Conservation (phyloP, 2,797 vertebrate species). For the Cottoperca gobio region DNA sequence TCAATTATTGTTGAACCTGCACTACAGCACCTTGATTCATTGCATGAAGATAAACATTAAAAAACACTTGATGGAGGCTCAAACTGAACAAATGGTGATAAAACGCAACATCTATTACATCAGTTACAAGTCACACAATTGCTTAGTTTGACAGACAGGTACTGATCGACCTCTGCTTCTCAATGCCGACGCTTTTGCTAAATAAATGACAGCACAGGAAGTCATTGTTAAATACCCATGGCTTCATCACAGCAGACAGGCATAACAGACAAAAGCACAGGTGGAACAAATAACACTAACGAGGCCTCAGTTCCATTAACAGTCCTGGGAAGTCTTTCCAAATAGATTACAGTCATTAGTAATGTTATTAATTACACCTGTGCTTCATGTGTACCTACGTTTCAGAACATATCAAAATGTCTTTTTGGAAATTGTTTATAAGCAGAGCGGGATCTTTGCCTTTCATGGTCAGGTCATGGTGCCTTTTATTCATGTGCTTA, state of each 20-base stretch:
- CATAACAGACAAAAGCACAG: not conserved
- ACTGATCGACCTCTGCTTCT: not conserved
- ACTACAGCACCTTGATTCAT: not conserved
- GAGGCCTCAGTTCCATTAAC: not conserved
- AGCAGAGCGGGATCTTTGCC: not conserved
- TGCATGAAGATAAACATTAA: conserved; percentile 8
- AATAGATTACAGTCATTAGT: not conserved
- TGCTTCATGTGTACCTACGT: not conserved
- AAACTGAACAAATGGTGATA: not conserved
- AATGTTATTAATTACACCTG: not conserved
- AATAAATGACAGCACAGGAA: not conserved
- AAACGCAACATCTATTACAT: not conserved
- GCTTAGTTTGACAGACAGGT: not conserved
- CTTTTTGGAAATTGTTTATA: not conserved
- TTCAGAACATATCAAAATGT: not conserved
- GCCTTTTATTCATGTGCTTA: not conserved
- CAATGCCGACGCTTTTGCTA: not conserved
- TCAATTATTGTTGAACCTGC: conserved; percentile 2
- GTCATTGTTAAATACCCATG: not conserved
- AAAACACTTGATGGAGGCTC: conserved; percentile 6
- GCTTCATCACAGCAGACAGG: not conserved
- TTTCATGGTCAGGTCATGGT: not conserved
- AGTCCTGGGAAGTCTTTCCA: not conserved
- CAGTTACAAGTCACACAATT: not conserved
- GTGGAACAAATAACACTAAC: not conserved